Base-by-base conservation (phyloP, 2,888 invertebrate species). In the Galeruca laticollis region DNA sequence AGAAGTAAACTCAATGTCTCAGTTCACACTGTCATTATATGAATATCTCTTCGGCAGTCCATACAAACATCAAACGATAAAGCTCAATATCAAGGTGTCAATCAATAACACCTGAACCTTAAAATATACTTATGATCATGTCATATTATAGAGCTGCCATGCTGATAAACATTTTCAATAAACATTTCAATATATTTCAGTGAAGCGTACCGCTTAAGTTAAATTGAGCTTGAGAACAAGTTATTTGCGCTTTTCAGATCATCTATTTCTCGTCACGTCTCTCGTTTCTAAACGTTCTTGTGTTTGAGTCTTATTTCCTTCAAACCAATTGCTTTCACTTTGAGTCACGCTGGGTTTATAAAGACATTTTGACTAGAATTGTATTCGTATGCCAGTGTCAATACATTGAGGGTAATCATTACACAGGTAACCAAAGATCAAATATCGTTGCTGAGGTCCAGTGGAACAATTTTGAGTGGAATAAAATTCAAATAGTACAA, bases 151-250 rank as follows among this genome's bases (percentile, higher is more conserved):
- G 13, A 52, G 9, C 26, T 15, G 54, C 54, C 31, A n/a, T 15
- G 54, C 31, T 13, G 54, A 18, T 54, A 18, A 15, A 54, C 31
- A n/a, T 56, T 15, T 56, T 56, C 56, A 9, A 56, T 56, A 18
- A 56, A 56, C 35, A 33, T 56, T 31, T 35, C 56, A 35, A 56
- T 56, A 56, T 9, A 33, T 9, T 18, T 31, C n/a, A 26, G 26
- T 54, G 26, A 54, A n/a, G 31, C 54, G 54, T 31, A 31, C 26
- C 54, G 26, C n/a, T 54, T 54, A 31, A n/a, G 54, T 54, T 56
- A 56, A 56, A 56, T 56, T 35, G 35, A 35, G 18, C 35, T 35
- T 31, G 35, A 56, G 33, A 33, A 52, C 56, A 31, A 31, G 33
- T 18, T 56, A 56, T 35, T 56, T 56, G 56, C 56, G 18, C 35